These are phyloP conservation scores for Denticeps clupeoides DNA, from an alignment of 2,797 vertebrate genomes.

Conservation along the genomic window DNA sequence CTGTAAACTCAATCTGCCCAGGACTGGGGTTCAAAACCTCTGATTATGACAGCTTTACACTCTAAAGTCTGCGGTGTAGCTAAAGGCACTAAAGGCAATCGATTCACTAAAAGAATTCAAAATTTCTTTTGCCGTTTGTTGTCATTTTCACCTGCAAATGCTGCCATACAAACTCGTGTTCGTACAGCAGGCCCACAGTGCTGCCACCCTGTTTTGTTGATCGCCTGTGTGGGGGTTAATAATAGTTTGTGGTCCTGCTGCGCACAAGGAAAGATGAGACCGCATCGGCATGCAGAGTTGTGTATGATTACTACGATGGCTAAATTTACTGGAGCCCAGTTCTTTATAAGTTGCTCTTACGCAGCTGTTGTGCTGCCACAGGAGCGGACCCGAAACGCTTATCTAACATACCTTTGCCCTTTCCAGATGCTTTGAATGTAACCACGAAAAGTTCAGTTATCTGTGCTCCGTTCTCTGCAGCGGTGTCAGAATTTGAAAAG, in stretches of 20 bases:
- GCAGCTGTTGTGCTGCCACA: slow-evolving; percentile 33
- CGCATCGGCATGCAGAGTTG: slow-evolving; percentile 34
- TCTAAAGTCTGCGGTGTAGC: too few relatives aligned
- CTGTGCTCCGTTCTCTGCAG: too few relatives aligned
- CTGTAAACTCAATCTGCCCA: neutral
- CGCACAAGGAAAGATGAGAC: slow-evolving; percentile 39
- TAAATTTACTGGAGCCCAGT: slow-evolving; percentile 48
- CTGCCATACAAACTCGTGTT: too few relatives aligned
- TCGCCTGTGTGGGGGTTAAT: slow-evolving; percentile 28
- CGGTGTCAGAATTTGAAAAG: too few relatives aligned
- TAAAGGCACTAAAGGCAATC: too few relatives aligned
- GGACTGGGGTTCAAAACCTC: too few relatives aligned
- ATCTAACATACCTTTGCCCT: neutral
- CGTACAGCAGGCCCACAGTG: slow-evolving; percentile 32
- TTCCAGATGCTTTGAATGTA: too few relatives aligned
- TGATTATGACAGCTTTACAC: too few relatives aligned
- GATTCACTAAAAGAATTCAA: too few relatives aligned
- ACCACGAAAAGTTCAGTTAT: too few relatives aligned
- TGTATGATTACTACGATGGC: slow-evolving; percentile 34
- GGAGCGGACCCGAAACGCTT: neutral
- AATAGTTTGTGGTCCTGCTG: slow-evolving; percentile 22
- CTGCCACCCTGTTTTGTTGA: slow-evolving; percentile 35
- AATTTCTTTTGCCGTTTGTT: neutral
- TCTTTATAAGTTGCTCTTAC: slow-evolving; percentile 29
- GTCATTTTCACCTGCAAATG: slow-evolving; percentile 15